phyloP scores from a whole-genome alignment of 2,888 invertebrate species.

The Autographa pulchrina region DNA sequence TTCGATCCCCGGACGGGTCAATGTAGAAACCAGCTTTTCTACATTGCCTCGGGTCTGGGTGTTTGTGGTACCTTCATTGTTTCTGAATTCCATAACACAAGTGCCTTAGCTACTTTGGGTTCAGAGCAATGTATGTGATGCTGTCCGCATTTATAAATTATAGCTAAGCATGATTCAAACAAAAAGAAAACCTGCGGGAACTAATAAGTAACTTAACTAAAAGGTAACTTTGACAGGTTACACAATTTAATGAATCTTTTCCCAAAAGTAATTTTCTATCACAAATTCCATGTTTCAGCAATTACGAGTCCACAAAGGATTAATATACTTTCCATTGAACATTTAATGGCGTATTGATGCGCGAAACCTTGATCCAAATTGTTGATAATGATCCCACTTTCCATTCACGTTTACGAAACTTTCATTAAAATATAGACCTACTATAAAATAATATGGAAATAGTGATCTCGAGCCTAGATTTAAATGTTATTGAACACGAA shows the following conservation, averaged over 20 bases:
- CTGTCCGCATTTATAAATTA: no score
- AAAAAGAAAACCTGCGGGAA: no score
- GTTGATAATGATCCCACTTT: conserved; percentile 43
- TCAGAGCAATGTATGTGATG: no score
- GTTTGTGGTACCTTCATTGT: no score
- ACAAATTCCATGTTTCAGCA: not conserved
- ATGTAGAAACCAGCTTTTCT: no score
- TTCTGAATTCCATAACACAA: no score
- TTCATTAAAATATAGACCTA: not conserved
- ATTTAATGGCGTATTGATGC: conserved; percentile 59
- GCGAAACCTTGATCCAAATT: conserved; percentile 62
- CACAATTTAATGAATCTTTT: not conserved
- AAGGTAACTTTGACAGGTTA: no score
- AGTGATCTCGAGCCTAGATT: not conserved
- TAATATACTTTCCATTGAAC: conserved; percentile 44
- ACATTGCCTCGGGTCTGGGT: no score
- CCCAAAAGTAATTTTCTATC: not conserved
- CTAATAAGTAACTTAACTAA: no score
- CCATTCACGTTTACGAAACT: conserved; percentile 35
- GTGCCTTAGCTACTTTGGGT: no score
- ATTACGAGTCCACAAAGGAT: conserved; percentile 13
- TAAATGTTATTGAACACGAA: not conserved
- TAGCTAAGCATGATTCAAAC: no score
- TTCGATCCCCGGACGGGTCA: no score
- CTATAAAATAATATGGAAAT: not conserved